These are phyloP conservation scores for Carcharodon carcharias DNA, from an alignment of 2,797 vertebrate species.

Conservation along the genomic window DNA sequence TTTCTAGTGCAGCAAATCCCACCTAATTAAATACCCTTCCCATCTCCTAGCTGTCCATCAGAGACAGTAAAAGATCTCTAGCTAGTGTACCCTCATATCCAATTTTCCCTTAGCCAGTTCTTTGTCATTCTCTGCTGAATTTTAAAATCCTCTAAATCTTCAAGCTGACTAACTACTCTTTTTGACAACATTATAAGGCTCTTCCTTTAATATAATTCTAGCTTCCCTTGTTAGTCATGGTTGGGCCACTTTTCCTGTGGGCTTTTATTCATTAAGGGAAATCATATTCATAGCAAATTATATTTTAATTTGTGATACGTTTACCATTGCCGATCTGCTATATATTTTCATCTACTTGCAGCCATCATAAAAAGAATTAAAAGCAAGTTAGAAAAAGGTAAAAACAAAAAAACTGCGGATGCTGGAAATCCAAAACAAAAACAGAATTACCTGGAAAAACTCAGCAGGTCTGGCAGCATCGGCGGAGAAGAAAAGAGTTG, in stretches of 20 bases:
- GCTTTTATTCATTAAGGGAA: not conserved
- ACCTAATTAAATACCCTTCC: too few relatives aligned
- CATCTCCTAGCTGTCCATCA: too few relatives aligned
- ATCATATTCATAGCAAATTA: not conserved
- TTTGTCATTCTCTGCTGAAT: not conserved
- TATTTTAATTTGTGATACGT: not conserved
- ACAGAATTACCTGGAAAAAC: too few relatives aligned
- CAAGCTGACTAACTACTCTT: not conserved
- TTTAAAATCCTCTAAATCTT: not conserved
- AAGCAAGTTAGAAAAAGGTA: not conserved
- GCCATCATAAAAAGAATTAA: not conserved
- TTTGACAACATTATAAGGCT: not conserved
- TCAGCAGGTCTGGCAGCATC: too few relatives aligned
- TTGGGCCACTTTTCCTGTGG: not conserved
- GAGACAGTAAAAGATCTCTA: too few relatives aligned
- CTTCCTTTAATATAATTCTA: not conserved
- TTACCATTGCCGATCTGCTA: not conserved
- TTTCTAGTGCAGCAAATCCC: too few relatives aligned
- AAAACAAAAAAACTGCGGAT: too few relatives aligned
- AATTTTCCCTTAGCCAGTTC: not conserved
- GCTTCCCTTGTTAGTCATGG: not conserved
- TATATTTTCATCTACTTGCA: not conserved
- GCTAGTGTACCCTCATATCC: not conserved
- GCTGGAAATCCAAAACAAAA: too few relatives aligned
- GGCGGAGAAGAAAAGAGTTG: too few relatives aligned